Base-by-base conservation (phyloP, 2,113 vertebrate genomes). In the Rhinoderma darwinii region DNA sequence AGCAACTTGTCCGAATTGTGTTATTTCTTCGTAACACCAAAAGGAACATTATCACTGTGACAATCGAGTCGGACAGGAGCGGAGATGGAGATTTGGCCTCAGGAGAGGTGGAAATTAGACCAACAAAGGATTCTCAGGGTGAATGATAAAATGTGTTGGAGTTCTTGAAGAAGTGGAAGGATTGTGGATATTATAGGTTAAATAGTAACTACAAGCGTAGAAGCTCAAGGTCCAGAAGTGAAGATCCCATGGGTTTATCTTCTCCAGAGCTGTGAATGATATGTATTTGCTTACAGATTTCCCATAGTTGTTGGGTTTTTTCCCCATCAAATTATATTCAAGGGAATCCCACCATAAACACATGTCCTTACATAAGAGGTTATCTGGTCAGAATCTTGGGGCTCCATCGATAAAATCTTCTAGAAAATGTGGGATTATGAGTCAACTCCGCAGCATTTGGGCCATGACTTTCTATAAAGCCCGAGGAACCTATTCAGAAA, bases 31-130 rank as follows among this genome's bases (percentile, higher is more conserved):
- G 4, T 44, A 30, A 41, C 22, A 59, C 22, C 27, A 70, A 54
- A 70, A 68, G 43, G 47, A n/a, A 72, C 59, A 72, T 81, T 81
- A 81, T 73, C 25, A 43, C 59, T 43, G 59, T 86, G 78, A 74
- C 77, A 86, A 32, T n/a, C 20, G 14, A 3, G 63, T 22, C 37
- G 66, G 59, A 39, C 84, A 41, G 10, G 44, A 76, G 37, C 35
- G 12, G 43, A 86, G 63, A 86, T 27, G 32, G 76, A 86, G 44
- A 72, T 32, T 72, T 70, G 35, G 76, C 84, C 84, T 18, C 44
- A 14, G 75, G 84, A 86, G 54, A 80, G 76, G 76, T 79, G 47
- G 54, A 79, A 78, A 86, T 70, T 51, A 79, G 75, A 79, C 25
- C 9, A 44, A 27, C 84, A 66, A 51, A 86, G 84, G n/a, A 54